Evolutionary conservation across 2,797 vertebrate species (phyloP).

Genomic region (Rhinophrynus dorsalis): DNA sequence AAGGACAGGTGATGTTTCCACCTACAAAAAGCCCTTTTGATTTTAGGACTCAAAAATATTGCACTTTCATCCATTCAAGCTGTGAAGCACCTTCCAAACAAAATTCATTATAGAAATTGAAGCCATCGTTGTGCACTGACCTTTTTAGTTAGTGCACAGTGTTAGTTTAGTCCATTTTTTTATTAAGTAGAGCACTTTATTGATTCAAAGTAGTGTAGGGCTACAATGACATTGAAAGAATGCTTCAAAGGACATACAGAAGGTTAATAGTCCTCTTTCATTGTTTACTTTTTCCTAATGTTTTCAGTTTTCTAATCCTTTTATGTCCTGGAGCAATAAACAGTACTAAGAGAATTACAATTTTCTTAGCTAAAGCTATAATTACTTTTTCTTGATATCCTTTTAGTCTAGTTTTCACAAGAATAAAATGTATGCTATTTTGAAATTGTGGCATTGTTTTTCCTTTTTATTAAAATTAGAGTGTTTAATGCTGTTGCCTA

Average conservation of each 20-base stretch:
- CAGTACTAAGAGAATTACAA: too few species aligned
- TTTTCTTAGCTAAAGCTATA: too few species aligned
- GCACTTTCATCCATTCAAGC: neutral
- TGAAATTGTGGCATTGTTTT: too few species aligned
- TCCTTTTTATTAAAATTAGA: too few species aligned
- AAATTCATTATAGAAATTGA: conserved; percentile 14
- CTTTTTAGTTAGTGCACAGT: conserved; percentile 2
- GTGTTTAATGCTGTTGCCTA: too few species aligned
- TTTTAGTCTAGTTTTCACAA: too few species aligned
- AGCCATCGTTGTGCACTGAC: conserved; percentile 11
- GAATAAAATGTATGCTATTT: too few species aligned
- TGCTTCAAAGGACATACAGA: neutral
- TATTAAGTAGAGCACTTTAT: conserved; percentile 26
- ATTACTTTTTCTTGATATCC: too few species aligned
- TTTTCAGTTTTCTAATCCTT: neutral
- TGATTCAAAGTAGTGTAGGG: conserved; percentile 8
- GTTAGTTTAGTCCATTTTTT: conserved; percentile 10
- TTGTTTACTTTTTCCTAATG: neutral
- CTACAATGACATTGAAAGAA: conserved; percentile 26
- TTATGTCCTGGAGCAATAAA: neutral
- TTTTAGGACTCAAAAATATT: neutral
- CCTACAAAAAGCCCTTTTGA: neutral
- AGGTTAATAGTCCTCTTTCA: conserved; percentile 8
- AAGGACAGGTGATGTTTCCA: neutral
- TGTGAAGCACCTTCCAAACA: neutral